Evolutionary conservation across 2,797 vertebrate species (phyloP), one percentile per base, ranked within the genome.

Genomic region (Harpagifer antarcticus): DNA sequence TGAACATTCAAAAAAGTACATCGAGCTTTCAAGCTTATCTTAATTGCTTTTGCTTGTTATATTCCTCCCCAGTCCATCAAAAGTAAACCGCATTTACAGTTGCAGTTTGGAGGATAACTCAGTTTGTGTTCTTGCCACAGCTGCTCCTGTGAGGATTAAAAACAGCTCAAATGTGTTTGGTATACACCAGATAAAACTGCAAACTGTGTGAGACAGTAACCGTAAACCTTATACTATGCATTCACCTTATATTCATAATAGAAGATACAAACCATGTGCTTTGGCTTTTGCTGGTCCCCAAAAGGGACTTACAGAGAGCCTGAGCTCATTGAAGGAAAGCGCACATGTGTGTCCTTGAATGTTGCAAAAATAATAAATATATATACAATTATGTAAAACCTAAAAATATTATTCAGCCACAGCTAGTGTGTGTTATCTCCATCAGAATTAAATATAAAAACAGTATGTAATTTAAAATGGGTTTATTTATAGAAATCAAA

Each of bases 31-130:
- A 10, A 45, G 72, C 82, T 88, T 88, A 89, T 85, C 79, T 81
- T 86, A 86, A 89, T 86, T 85, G 64, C 78, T 84, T 87, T 79
- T 85, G 59, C 78, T 50, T 9, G 13, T 75, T 72, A 82, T 86
- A 76, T 67, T 76, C 12, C 61, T 76, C 84, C 56, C 53, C 57
- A 54, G 53, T 78, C 72, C 45, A 66, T 85, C 83, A 79, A 71
- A 86, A 66, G 75, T 57, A 81, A 83, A 67, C 53, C 9, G 33
- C 27, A 27, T 78, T 78, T 65, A 73, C 57, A 69, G 68, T 65
- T n/a, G 43, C 49, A 23, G 45, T 14, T 49, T 65, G 60, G 57
- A 63, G 68, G 59, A 76, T 63, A 64, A 68, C 72, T 82, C 63
- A 13, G 50, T 71, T 69, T 77, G 74, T 80, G 72, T 78, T 85